Evolutionary conservation across 2,113 vertebrate genomes (phyloP).

Genomic region (Entomyzon cyanotis): DNA sequence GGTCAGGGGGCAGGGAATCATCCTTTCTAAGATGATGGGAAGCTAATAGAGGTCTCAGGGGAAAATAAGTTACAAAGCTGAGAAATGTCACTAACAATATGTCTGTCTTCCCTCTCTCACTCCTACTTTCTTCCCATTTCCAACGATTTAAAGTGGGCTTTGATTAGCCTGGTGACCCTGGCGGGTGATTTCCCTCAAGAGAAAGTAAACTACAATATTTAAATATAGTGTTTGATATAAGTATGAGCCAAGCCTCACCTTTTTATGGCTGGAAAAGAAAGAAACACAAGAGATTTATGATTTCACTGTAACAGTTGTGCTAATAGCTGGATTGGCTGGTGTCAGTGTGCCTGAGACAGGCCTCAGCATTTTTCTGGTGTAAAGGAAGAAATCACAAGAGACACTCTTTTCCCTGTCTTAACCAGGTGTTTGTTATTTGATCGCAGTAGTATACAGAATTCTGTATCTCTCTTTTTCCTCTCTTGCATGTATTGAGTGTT

Average conservation of each 20-base stretch:
- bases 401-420: not conserved
- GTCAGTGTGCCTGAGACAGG: not conserved
- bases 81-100: not conserved
- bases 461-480: not conserved
- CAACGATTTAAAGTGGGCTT: slow-evolving; percentile 3
- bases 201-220: not conserved
- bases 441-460: not conserved
- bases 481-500: not conserved
- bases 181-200: slow-evolving; percentile 13
- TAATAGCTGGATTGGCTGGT: not conserved
- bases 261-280: slow-evolving; percentile 17
- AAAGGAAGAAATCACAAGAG: slow-evolving; percentile 14
- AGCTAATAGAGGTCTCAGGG: not conserved
- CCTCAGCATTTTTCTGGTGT: not conserved
- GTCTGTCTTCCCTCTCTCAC: not conserved
- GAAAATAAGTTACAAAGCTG: not conserved
- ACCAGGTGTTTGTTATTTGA: slow-evolving; percentile 1
- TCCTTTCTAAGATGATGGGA: not conserved
- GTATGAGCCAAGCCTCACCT: not conserved
- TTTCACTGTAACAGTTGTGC: not conserved
- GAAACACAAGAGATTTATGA: not conserved
- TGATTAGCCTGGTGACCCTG: slow-evolving; percentile 6
- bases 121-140: not conserved
- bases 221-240: not conserved
- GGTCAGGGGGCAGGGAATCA: not conserved